phyloP scores from a whole-genome alignment of 2,888 invertebrate genomes.

The Parnassius orleans region DNA sequence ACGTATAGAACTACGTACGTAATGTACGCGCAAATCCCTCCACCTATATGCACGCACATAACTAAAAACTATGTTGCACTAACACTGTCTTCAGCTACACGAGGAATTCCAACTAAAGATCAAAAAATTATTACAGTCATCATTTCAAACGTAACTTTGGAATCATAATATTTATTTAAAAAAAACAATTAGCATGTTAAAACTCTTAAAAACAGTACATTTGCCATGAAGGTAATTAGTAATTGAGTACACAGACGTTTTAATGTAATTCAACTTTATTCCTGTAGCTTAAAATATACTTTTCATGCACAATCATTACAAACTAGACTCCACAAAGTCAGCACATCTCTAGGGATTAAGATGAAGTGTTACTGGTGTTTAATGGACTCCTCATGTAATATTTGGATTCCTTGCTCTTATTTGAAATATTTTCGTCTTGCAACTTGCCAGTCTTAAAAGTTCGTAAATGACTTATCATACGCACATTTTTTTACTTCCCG shows the following conservation, averaged over 20 bases:
- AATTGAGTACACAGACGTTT: background rate
- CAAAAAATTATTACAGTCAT: too few species aligned
- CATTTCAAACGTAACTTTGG: too few species aligned
- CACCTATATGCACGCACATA: too few species aligned
- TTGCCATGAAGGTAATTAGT: conserved; percentile 1
- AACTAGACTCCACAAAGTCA: conserved; percentile 35
- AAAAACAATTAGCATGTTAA: conserved; percentile 5
- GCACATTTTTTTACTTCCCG: too few species aligned
- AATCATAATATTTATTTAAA: too few species aligned
- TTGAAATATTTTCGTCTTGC: conserved; percentile 20
- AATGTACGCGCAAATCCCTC: too few species aligned
- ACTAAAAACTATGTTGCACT: too few species aligned
- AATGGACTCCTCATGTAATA: conserved; percentile 38
- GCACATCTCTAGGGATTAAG: conserved; percentile 41
- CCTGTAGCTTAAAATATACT: background rate
- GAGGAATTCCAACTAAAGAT: too few species aligned
- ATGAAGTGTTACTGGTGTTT: conserved; percentile 36
- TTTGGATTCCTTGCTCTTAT: conserved; percentile 20
- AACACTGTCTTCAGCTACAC: too few species aligned
- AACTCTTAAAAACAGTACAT: conserved; percentile 13
- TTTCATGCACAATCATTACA: conserved; percentile 8
- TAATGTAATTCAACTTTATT: conserved; percentile 12
- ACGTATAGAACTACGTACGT: too few species aligned
- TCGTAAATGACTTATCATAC: too few species aligned
- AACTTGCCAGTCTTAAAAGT: background rate